These are phyloP conservation scores for Hyposmocoma kahamanoa DNA, from an alignment of 1,140 invertebrate species.

Conservation along the genomic window DNA sequence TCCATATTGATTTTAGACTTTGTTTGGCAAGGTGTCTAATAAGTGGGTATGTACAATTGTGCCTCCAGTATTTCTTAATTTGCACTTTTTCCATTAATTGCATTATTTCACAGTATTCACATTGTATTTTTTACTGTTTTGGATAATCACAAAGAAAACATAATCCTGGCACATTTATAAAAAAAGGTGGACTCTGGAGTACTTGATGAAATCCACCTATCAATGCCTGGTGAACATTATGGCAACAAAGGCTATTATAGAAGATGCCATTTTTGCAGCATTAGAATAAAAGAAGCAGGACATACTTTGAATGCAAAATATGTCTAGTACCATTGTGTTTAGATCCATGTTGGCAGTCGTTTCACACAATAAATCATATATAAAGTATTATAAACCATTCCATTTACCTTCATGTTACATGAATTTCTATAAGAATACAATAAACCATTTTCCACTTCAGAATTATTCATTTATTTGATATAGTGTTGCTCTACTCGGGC, in stretches of 20 bases:
- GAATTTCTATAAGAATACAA: no score
- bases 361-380: no score
- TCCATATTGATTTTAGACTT: constrained; percentile 15
- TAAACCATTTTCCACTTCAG: no score
- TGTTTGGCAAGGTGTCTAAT: constrained; percentile 7
- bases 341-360: not conserved
- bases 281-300: not conserved
- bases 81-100: no score
- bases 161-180: constrained; percentile 12
- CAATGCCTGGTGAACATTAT: not conserved
- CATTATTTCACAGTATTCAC: no score
- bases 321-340: constrained; percentile 1
- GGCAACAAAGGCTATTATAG: not conserved
- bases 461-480: no score
- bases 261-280: constrained; percentile 7
- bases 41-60: no score
- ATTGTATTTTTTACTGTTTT: constrained; percentile 5
- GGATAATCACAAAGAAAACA: no score
- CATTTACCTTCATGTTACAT: no score
- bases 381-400: no score
- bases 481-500: no score
- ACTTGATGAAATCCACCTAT: constrained; percentile 13
- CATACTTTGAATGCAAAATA: not conserved
- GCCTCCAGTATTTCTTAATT: no score
- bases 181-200: constrained; percentile 20